These are phyloP conservation scores for Lysandra coridon DNA, from an alignment of 2,888 invertebrate genomes.

Conservation along the genomic window DNA sequence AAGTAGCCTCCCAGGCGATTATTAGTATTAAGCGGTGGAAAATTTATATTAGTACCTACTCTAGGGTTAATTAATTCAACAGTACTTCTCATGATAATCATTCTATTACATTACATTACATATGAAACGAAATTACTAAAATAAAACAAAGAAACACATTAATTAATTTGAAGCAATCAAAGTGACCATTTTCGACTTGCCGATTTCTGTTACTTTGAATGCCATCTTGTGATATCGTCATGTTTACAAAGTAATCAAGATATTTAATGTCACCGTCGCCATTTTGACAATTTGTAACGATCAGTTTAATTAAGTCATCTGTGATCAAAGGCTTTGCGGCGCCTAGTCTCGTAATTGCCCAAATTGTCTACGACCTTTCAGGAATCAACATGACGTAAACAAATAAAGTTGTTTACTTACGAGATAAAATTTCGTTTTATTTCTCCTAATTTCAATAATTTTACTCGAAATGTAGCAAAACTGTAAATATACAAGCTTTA, in stretches of 20 bases:
- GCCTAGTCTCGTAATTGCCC: neutral
- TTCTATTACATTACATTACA: too few species aligned
- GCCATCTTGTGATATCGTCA: neutral
- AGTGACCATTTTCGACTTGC: neutral
- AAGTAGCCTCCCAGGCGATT: too few species aligned
- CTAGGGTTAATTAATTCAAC: too few species aligned
- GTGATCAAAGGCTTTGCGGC: conserved; percentile 8
- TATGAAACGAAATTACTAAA: too few species aligned
- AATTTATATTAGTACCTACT: too few species aligned
- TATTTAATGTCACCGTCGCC: neutral
- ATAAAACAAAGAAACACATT: too few species aligned
- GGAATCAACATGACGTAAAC: neutral
- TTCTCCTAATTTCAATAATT: neutral
- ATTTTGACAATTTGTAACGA: conserved; percentile 14
- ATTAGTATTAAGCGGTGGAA: too few species aligned
- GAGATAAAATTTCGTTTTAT: neutral
- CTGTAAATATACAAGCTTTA: too few species aligned
- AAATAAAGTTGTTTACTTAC: neutral
- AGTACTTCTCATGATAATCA: too few species aligned
- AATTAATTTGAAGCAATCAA: neutral
- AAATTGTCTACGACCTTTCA: conserved; percentile 6
- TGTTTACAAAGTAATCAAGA: neutral
- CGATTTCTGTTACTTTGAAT: too few species aligned
- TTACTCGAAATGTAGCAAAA: neutral
- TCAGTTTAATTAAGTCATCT: conserved; percentile 16